Base-by-base conservation (phyloP, 2,797 vertebrate genomes). In the Podargus strigoides region DNA sequence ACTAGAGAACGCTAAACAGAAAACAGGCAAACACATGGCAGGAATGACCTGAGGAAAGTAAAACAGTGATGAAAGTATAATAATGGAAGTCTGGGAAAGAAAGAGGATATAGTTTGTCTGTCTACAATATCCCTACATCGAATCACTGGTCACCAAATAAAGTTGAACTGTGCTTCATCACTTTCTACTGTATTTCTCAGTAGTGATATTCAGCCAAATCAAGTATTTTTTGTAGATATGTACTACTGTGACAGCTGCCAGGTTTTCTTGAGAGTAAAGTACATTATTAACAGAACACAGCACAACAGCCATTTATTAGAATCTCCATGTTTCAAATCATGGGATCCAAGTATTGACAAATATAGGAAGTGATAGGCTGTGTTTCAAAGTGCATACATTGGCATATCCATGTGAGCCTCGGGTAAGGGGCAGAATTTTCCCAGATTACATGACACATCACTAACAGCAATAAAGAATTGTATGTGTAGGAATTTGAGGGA, bases 331-430 rank as follows among this genome's bases (percentile, higher is more conserved):
- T 81, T 66, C 39, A 53, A 78, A 64, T 41, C 30, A 36, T 8
- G 5, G 14, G 14, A 62, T 79, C 19, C 15, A 8, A 73, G 23
- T n/a, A 62, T 0, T 59, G 41, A 49, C 41, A 74, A 84, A 44
- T 13, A 37, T 0, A 49, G 39, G 27, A 74, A 50, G 28, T 2
- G 3, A 83, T 7, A 74, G 36, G 15, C 2, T 36, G 6, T 39
- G 42, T 39, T 68, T 81, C 80, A 44, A 34, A 52, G 39, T 5
- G 32, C 22, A 66, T 32, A 23, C 16, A 27, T 42, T 67, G 41
- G 13, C 4, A 17, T 0, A 24, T 59, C n/a, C 26, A 53, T 7
- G 24, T 4, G 37, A 58, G 18, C 15, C 66, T 23, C 1, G 0
- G 52, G 37, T 46, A 47, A 9, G 8, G 12, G 62, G 55, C 47